Base-by-base conservation (phyloP, 2,888 invertebrate genomes). In the Andrena haemorrhoa region DNA sequence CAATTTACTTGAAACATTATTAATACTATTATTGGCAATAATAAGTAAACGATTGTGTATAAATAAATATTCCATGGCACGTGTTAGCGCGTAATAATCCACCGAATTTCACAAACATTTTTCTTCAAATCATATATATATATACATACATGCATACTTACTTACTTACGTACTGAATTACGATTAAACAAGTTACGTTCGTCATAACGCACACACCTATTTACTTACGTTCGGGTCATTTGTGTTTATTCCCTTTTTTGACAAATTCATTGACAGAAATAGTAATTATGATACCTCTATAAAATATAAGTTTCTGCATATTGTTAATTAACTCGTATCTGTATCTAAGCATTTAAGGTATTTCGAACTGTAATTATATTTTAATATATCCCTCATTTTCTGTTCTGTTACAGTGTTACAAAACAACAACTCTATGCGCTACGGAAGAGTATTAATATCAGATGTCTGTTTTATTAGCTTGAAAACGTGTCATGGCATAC, bases 391-490 rank as follows among this genome's bases (percentile, higher is more conserved):
- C 4, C 16, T 31, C 20, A n/a, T 26, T 20, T 29, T 60, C 41
- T 8, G 0, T 79, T 72, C 61, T 80, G 64, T 80, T 80, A 4
- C 80, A 80, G 80, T n/a, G 7, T 51, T 7, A 20, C 20, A 35
- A 8, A 23, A 31, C 16, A 63, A 31, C 20, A 58, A 29, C 29
- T 20, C 5, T 23, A 29, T 23, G 7, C 31, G 33, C 10, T 20
- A 35, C 6, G 4, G 33, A 47, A 10, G 8, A 47, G 41, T 26
- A 51, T 63, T 8, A 10, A 26, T n/a, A 10, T 26, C 31, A 47
- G n/a, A 12, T 23, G 5, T 64, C 2, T 51, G 12, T 23, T 64
- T 29, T 6, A 2, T 64, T 20, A 41, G 20, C 10, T 23, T 23
- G 0, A 51, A 12, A 49, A 7, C 12, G 7, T 12, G 12, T 41